A percentile compares a stretch with the other conserved stretches of the same genome.
These are phyloP conservation scores for Gryllus bimaculatus DNA, from an alignment of 1,140 invertebrate genomes.

Conservation along the genomic window DNA sequence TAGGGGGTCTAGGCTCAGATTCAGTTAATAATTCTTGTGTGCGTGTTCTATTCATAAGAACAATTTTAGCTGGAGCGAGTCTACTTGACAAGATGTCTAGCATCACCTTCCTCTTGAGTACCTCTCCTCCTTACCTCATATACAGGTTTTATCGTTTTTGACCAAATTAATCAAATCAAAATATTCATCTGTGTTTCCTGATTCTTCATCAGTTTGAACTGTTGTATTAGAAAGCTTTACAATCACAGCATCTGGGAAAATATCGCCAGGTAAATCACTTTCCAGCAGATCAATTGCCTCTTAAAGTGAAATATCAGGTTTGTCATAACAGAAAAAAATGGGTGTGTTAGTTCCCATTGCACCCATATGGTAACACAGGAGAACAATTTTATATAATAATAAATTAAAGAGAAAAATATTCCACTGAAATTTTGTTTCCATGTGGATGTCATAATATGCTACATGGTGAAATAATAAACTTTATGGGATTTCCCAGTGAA, in stretches of 20 bases:
- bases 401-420: too few relatives aligned
- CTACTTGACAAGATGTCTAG: not conserved
- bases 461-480: too few relatives aligned
- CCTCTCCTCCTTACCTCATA: not conserved
- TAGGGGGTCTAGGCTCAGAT: not conserved
- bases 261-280: not conserved
- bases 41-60: not conserved
- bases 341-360: not conserved
- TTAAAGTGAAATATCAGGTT: not conserved
- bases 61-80: not conserved
- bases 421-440: too few relatives aligned
- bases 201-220: not conserved
- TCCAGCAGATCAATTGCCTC: not conserved
- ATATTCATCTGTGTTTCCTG: too few relatives aligned
- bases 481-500: too few relatives aligned
- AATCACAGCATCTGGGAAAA: not conserved
- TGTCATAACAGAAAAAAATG: not conserved
- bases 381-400: too few relatives aligned
- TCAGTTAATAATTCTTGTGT: not conserved
- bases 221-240: not conserved
- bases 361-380: not conserved
- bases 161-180: not conserved
- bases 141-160: too few relatives aligned
- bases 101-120: not conserved
- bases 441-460: too few relatives aligned